phyloP scores from a whole-genome alignment of 2,113 vertebrate genomes.

The Pampusana beccarii region DNA sequence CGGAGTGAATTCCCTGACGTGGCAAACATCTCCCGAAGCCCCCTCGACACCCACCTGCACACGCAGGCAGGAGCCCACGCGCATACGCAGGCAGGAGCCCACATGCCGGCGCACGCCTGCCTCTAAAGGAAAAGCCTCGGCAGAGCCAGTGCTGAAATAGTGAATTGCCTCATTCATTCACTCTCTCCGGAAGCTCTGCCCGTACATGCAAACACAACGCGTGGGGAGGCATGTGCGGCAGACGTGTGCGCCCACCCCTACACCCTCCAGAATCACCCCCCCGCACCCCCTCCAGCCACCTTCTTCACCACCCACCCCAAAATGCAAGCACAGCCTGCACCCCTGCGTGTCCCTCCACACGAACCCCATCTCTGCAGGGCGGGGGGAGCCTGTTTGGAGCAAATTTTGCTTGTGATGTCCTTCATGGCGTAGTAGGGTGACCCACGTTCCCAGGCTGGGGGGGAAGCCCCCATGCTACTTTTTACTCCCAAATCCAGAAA shows the following conservation, averaged over 20 bases:
- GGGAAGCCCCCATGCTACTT: rapidly evolving
- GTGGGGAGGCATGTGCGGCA: neutral
- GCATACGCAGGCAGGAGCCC: slow-evolving; percentile 62
- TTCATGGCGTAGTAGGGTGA: rapidly evolving
- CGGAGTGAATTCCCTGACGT: slow-evolving; percentile 68
- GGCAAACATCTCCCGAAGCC: slow-evolving; percentile 62
- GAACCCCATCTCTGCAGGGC: neutral
- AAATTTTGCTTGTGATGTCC: rapidly evolving
- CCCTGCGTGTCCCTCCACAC: rapidly evolving
- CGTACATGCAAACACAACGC: neutral
- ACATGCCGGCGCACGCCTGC: slow-evolving; percentile 28
- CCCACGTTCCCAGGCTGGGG: rapidly evolving
- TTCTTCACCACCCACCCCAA: neutral
- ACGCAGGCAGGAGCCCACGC: slow-evolving; percentile 61
- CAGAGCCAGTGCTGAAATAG: slow-evolving; percentile 37
- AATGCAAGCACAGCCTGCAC: neutral
- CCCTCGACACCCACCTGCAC: slow-evolving; percentile 54
- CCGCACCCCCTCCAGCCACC: too few species aligned
- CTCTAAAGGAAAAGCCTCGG: slow-evolving; percentile 45
- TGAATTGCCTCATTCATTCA: slow-evolving; percentile 67
- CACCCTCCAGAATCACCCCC: neutral
- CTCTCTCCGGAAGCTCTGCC: slow-evolving; percentile 51
- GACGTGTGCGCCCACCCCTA: neutral
- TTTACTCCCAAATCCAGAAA: neutral
- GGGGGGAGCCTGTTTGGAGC: rapidly evolving